Base-by-base conservation (phyloP, 1,140 invertebrate genomes). In the Teleopsis dalmanni region DNA sequence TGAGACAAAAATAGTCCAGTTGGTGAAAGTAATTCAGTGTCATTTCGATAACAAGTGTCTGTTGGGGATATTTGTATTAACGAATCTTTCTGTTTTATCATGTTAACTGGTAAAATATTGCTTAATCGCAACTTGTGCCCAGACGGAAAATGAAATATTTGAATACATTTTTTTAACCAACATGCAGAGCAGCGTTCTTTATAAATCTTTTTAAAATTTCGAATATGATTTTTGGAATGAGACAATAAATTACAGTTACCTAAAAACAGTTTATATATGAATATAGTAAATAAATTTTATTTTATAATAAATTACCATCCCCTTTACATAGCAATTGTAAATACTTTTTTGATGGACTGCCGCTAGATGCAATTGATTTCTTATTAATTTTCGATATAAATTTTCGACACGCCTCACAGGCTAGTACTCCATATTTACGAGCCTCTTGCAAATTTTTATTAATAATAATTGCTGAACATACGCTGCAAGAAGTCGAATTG, bases 331-430 rank as follows among this genome's bases (percentile, higher is more conserved):
- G 79, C 46, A 84, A 74, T 14, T 75, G 71, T 37, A 76, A 69
- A 50, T 73, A 60, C 59, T 64, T 61, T 60, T 62, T 69, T 51
- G 40, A 27, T 42, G 73, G 70, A 31, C 75, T 74, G 57, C 75
- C 75, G 47, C 76, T 73, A 13, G 77, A 73, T 52, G 78, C 73
- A 54, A 78, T 77, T 52, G 81, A 78, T 35, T 78, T 76, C 67
- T 84, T 83, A 41, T 85, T 76, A 75, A 86, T 82, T 66, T 87
- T 87, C 16, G 84, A 82, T 50, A 91, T 87, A 70, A 91, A 91
- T 65, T 88, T 91, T 26, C 86, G 77, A 72, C 88, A 91, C 16
- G 85, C 83, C 60, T 88, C 86, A 72, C 88, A 91, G 53, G 84
- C 85, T 55, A 83, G 81, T 31, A 87, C 85, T n/a, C 86, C 86